Conservation (phyloP, 2,888 invertebrate species). For the Cheilosia vulpina region DNA sequence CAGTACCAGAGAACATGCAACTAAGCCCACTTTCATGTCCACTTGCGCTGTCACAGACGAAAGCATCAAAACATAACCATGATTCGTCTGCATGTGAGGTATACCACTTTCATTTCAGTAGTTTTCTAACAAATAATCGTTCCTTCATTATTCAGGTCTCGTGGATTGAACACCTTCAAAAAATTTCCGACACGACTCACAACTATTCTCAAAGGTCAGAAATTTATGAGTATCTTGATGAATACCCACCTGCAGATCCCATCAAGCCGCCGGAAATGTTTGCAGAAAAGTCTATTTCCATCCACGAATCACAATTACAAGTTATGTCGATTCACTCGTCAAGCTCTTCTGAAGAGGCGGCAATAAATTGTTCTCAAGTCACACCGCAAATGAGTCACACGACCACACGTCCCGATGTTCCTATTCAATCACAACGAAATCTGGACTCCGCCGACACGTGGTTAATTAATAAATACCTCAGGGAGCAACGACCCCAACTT, state of each 20-base stretch:
- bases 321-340: background rate
- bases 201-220: constrained; percentile 26
- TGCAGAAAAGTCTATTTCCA: background rate
- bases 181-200: background rate
- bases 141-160: background rate
- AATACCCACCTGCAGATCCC: background rate
- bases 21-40: constrained; percentile 7
- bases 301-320: background rate
- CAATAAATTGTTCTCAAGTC: background rate
- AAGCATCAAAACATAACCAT: background rate
- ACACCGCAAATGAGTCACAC: background rate
- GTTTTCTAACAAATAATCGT: no score
- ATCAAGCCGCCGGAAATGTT: background rate
- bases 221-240: constrained; percentile 32
- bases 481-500: background rate
- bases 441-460: background rate
- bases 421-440: constrained; percentile 1
- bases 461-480: constrained; percentile 23
- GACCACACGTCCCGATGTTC: background rate
- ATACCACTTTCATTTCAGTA: no score
- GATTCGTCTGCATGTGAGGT: no score
- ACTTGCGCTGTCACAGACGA: background rate
- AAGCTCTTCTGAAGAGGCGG: background rate
- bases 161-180: background rate
- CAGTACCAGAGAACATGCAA: background rate